A percentile compares a stretch with the other conserved stretches of the same genome.
Evolutionary conservation across 2,113 vertebrate species (phyloP).

Genomic region (Chlorocebus sabaeus): DNA sequence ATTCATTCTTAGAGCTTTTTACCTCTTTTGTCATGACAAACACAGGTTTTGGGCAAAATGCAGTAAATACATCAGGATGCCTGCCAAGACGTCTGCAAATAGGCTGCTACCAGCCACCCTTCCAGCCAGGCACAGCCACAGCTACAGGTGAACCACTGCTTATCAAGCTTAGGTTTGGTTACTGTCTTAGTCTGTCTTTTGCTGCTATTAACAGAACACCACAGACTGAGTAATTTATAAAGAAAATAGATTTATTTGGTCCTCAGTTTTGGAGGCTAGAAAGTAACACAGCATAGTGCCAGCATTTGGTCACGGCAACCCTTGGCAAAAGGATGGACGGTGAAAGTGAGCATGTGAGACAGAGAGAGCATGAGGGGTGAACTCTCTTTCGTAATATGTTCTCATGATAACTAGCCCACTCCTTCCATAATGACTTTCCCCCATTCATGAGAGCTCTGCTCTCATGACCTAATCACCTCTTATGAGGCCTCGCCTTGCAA

Average conservation of each 20-base stretch:
- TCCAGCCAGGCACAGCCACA: not conserved
- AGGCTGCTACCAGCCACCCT: not conserved
- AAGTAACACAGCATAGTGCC: not conserved
- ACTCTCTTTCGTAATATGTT: not conserved
- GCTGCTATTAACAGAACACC: not conserved
- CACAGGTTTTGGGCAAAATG: not conserved
- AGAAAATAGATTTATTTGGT: not conserved
- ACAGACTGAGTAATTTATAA: not conserved
- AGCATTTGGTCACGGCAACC: not conserved
- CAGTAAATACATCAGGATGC: not conserved
- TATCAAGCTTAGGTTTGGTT: not conserved
- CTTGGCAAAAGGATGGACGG: not conserved
- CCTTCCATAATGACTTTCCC: not conserved
- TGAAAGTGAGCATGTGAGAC: not conserved
- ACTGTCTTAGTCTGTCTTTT: not conserved
- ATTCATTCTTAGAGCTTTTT: not conserved
- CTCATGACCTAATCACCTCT: not conserved
- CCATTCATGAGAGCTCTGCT: not conserved
- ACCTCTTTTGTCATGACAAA: not conserved
- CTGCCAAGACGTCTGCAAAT: not conserved
- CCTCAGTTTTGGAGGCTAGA: not conserved
- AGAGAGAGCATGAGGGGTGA: not conserved
- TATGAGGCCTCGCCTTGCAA: not conserved
- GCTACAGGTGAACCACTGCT: fast-evolving
- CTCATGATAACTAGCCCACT: not conserved